Base-by-base conservation (phyloP, 2,888 invertebrate species). In the Eilema griseolum region DNA sequence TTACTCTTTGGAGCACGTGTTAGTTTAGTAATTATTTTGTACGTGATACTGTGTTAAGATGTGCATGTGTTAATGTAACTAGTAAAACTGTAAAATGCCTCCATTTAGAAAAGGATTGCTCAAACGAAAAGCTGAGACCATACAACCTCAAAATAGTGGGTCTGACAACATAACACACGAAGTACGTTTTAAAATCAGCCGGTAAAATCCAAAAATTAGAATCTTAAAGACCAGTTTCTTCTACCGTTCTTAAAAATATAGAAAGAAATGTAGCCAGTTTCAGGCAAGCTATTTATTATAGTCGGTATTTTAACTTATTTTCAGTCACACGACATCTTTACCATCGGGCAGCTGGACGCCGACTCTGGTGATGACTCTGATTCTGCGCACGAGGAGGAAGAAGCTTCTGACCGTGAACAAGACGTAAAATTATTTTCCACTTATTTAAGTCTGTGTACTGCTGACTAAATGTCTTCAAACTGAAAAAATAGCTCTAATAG, bases 321-420 rank as follows among this genome's bases (percentile, higher is more conserved):
- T 65, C 74, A 88, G 79, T 79, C 74, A 3, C 84, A 72, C 31
- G 87, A 87, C 63, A 88, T 91, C 14, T 81, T 94, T 66, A 77
- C 93, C 2, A 82, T 74, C 7, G 90, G 90, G 16, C 86, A 87
- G 24, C 71, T 94, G 67, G 87, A 91, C 37, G 84, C 77, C 1
- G 89, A 82, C 0, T 41, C 41, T 41, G 88, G 83, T 3, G 94
- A 94, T 66, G 88, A 85, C 3, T 89, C 93, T 1, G 94, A 94
- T 80, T 93, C 94, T 0, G 94, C 94, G 69, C 86, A 85, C n/a
- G 94, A 92, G 67, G 93, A 92, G 57, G 83, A 85, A n/a, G 91
- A 89, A 16, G 85, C 85, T 20, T 92, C 95, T 8, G 92, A 95
- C 66, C 88, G 89, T 28, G 93, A 95, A 83, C 88, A 86, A 79